These are phyloP conservation scores for Synchiropus splendidus DNA, from an alignment of 2,113 vertebrate species.

Conservation along the genomic window DNA sequence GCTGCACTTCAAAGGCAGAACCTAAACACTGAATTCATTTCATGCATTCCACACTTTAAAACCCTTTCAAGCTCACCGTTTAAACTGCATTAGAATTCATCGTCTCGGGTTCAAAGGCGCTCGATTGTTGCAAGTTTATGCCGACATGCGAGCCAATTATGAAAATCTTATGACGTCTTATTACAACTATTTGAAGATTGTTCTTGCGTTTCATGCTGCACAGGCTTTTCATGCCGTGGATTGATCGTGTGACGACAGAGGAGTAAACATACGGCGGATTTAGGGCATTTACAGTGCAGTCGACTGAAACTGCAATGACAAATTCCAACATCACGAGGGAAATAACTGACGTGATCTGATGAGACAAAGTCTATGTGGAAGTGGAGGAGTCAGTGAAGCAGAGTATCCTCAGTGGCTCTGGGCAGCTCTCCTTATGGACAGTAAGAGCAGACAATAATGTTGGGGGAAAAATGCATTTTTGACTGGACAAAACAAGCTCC, in stretches of 20 bases:
- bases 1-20: constrained; percentile 41
- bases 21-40: constrained; percentile 30
- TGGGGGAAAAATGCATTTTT: constrained; percentile 28
- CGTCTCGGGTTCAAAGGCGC: constrained; percentile 16
- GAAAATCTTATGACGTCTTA: background rate
- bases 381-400: constrained; percentile 56
- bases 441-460: constrained; percentile 13
- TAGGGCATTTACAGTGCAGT: constrained; percentile 46
- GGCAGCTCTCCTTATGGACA: constrained; percentile 55
- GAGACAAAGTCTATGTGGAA: constrained; percentile 59
- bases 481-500: constrained; percentile 7
- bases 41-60: constrained; percentile 38
- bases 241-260: constrained; percentile 22
- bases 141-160: constrained; percentile 3
- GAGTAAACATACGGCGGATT: constrained; percentile 46
- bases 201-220: background rate
- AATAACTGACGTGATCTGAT: constrained; percentile 59
- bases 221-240: constrained; percentile 1
- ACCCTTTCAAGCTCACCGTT: constrained; percentile 20
- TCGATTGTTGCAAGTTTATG: constrained; percentile 13
- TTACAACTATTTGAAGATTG: too few relatives aligned
- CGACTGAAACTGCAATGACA: constrained; percentile 44
- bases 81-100: constrained; percentile 12
- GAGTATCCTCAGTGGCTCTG: constrained; percentile 36
- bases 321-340: constrained; percentile 44